Conservation (phyloP, 1,140 invertebrate species). For the Agraylea sexmaculata region DNA sequence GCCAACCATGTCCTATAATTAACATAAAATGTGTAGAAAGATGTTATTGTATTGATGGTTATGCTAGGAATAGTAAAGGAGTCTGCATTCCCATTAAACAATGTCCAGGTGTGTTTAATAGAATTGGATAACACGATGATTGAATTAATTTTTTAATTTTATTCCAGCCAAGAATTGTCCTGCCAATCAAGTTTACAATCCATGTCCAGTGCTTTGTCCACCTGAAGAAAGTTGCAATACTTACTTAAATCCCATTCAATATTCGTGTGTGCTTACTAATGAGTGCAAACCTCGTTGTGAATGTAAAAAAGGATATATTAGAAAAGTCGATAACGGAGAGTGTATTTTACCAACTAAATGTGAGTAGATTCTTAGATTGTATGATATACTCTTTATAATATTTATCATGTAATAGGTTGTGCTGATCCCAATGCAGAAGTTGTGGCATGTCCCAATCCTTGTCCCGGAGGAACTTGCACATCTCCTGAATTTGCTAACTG, state of each 20-base stretch:
- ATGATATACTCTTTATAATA: too few species aligned
- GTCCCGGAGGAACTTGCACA: conserved; percentile 8
- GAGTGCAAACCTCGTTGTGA: conserved; percentile 7
- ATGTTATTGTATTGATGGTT: conserved; percentile 40
- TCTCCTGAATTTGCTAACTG: conserved; percentile 5
- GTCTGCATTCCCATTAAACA: conserved; percentile 31
- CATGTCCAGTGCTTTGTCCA: conserved; percentile 7
- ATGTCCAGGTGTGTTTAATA: too few species aligned
- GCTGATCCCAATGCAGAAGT: conserved; percentile 7
- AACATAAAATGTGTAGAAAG: conserved; percentile 37
- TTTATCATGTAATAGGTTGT: conserved; percentile 5
- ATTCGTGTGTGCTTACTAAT: neutral
- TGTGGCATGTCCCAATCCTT: conserved; percentile 8
- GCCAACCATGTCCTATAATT: conserved; percentile 32
- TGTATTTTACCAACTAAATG: neutral
- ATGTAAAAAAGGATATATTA: conserved; percentile 3
- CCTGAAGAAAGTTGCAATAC: conserved; percentile 8
- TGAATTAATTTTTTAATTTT: too few species aligned
- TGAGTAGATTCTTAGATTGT: too few species aligned
- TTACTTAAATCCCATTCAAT: conserved; percentile 4
- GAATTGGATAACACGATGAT: too few species aligned
- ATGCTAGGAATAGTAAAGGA: conserved; percentile 28
- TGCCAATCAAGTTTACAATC: conserved; percentile 9
- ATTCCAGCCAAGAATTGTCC: conserved; percentile 5
- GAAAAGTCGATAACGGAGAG: conserved; percentile 1